phyloP scores from a whole-genome alignment of 2,888 invertebrate species.

The Drosophila vallismaia region DNA sequence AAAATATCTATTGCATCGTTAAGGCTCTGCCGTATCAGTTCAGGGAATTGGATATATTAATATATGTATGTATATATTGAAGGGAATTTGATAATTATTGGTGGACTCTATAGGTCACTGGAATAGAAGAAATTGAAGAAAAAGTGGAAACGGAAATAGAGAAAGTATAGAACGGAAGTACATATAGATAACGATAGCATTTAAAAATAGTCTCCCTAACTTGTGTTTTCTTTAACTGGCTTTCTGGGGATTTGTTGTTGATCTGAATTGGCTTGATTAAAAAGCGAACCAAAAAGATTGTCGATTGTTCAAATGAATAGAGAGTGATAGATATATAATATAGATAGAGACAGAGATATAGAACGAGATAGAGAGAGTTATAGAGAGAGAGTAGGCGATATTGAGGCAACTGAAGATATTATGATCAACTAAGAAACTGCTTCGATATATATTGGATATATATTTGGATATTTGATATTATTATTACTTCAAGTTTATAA shows the following conservation, averaged over 20 bases:
- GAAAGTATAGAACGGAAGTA: constrained; percentile 58
- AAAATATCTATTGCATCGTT: constrained; percentile 52
- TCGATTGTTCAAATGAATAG: constrained; percentile 53
- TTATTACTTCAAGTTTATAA: constrained; percentile 63
- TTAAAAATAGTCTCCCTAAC: constrained; percentile 67
- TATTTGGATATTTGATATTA: constrained; percentile 37
- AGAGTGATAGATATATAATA: constrained; percentile 38
- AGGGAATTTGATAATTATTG: constrained; percentile 58
- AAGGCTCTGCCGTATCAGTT: constrained; percentile 38
- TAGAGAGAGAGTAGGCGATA: constrained; percentile 37
- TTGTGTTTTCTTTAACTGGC: constrained; percentile 29
- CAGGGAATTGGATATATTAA: constrained; percentile 24
- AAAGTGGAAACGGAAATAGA: constrained; percentile 52
- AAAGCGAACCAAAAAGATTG: constrained; percentile 65
- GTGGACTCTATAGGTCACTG: constrained; percentile 32
- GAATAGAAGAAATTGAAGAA: constrained; percentile 51
- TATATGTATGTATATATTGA: constrained; percentile 43
- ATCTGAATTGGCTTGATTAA: constrained; percentile 39
- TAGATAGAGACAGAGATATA: constrained; percentile 35
- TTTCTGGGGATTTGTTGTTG: constrained; percentile 47
- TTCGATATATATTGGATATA: constrained; percentile 55
- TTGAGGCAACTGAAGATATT: constrained; percentile 71
- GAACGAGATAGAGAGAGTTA: constrained; percentile 36
- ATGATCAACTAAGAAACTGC: constrained; percentile 77
- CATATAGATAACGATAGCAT: constrained; percentile 82